phyloP scores from a whole-genome alignment of 2,797 vertebrate genomes.

The Sphenodon punctatus region DNA sequence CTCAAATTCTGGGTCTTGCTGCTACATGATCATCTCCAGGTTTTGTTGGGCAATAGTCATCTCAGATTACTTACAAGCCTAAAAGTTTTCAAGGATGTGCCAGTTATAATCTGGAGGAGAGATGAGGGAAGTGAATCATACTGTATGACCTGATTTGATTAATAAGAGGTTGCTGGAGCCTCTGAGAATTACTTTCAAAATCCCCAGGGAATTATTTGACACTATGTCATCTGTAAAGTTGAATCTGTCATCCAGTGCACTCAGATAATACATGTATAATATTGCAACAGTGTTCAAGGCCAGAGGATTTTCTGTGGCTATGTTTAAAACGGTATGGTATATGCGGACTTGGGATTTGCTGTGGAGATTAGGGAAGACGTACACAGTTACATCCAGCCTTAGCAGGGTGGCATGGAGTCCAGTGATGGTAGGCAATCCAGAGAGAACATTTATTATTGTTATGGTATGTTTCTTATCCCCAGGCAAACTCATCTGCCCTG shows the following conservation, averaged over 20 bases:
- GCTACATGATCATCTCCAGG: too few species aligned
- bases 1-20: too few species aligned
- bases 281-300: not conserved
- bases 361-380: conserved; percentile 23
- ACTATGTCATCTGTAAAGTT: conserved; percentile 46
- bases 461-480: conserved; percentile 28
- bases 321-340: conserved; percentile 45
- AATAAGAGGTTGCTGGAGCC: conserved; percentile 39
- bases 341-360: conserved; percentile 48
- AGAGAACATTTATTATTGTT: conserved; percentile 64
- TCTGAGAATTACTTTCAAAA: conserved; percentile 33
- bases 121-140: not conserved
- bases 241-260: conserved; percentile 36
- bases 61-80: not conserved
- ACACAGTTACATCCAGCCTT: conserved; percentile 27
- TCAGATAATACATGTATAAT: not conserved
- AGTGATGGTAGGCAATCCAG: conserved; percentile 41
- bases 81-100: not conserved
- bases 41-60: too few species aligned
- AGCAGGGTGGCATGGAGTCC: not conserved
- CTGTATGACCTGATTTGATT: conserved; percentile 35
- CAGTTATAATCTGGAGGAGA: not conserved
- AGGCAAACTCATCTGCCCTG: conserved; percentile 49
- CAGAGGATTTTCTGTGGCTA: conserved; percentile 15
- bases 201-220: conserved; percentile 37